Evolutionary conservation across 2,888 invertebrate genomes (phyloP).

Genomic region (Cordylochernes scorpioides): DNA sequence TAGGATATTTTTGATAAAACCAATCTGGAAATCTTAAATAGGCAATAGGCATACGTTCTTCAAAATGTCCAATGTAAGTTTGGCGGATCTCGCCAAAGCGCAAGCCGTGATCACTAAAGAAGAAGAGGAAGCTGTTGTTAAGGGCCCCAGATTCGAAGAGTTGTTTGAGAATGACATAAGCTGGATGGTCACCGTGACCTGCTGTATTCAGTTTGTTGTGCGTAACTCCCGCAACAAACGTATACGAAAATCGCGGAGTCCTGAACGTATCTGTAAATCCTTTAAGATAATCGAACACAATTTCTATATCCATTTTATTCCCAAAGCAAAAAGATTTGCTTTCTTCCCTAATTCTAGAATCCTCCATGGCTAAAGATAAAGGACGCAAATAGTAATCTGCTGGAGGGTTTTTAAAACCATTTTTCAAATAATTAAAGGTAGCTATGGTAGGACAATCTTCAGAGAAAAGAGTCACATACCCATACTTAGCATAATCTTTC

Average conservation of each 20-base stretch:
- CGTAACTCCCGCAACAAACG: slow-evolving; percentile 19
- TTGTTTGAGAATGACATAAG: slow-evolving; percentile 16
- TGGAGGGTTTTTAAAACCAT: slow-evolving; percentile 18
- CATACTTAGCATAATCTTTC: slow-evolving; percentile 17
- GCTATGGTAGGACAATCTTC: slow-evolving; percentile 18
- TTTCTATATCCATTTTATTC: neutral
- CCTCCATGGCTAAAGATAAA: slow-evolving; percentile 18
- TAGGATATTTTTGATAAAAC: slow-evolving; percentile 34
- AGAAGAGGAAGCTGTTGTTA: slow-evolving; percentile 8
- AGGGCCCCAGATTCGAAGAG: neutral
- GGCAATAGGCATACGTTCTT: slow-evolving; percentile 58
- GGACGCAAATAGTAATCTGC: slow-evolving; percentile 20
- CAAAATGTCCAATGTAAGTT: slow-evolving; percentile 34
- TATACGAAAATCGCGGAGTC: slow-evolving; percentile 10
- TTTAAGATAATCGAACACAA: slow-evolving; percentile 1
- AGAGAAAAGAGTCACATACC: slow-evolving; percentile 19
- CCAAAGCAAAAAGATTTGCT: slow-evolving; percentile 1
- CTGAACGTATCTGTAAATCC: neutral
- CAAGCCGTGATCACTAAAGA: slow-evolving; percentile 22
- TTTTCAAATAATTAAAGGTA: slow-evolving; percentile 19
- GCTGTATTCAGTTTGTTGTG: slow-evolving; percentile 19
- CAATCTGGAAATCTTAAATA: slow-evolving; percentile 42
- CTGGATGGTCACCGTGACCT: slow-evolving; percentile 17
- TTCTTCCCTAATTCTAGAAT: slow-evolving; percentile 7
- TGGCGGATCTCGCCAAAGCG: slow-evolving; percentile 19